These are phyloP conservation scores for Atta texana DNA, from an alignment of 1,140 invertebrate genomes.

Conservation along the genomic window DNA sequence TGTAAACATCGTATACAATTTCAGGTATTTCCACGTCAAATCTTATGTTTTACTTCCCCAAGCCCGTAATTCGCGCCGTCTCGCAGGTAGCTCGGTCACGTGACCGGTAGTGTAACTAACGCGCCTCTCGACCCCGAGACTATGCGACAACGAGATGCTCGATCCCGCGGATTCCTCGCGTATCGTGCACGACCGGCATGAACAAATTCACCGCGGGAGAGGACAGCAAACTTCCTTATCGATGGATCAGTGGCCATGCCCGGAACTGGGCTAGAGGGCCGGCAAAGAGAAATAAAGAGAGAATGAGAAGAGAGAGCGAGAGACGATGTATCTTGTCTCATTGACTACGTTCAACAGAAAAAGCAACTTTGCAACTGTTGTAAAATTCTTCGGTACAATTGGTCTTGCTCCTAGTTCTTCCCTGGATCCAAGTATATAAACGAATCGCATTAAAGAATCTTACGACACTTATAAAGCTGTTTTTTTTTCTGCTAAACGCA, in stretches of 20 bases:
- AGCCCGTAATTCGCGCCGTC: constrained; percentile 28
- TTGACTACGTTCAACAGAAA: too few relatives aligned
- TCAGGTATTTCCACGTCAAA: not conserved
- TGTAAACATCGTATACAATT: not conserved
- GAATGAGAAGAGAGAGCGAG: not conserved
- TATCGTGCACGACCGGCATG: constrained; percentile 45
- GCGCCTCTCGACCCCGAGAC: constrained; percentile 32
- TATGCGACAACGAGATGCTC: constrained; percentile 59
- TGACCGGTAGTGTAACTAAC: constrained; percentile 26
- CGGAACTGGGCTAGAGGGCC: constrained; percentile 75
- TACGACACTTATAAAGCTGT: too few relatives aligned
- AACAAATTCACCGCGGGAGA: constrained; percentile 63
- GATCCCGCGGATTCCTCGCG: constrained; percentile 49
- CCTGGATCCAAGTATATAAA: too few relatives aligned
- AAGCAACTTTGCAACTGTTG: too few relatives aligned
- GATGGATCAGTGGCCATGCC: constrained; percentile 76
- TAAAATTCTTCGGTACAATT: too few relatives aligned
- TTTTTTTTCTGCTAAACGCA: too few relatives aligned
- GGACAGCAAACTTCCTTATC: constrained; percentile 79
- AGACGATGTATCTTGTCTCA: too few relatives aligned
- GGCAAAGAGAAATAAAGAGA: constrained; percentile 39
- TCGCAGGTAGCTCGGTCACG: constrained; percentile 34
- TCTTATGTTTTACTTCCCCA: not conserved
- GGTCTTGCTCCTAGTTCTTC: too few relatives aligned
- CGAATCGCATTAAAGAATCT: too few relatives aligned